Base-by-base conservation (phyloP, 2,888 invertebrate species). In the Oscheius sp. region DNA sequence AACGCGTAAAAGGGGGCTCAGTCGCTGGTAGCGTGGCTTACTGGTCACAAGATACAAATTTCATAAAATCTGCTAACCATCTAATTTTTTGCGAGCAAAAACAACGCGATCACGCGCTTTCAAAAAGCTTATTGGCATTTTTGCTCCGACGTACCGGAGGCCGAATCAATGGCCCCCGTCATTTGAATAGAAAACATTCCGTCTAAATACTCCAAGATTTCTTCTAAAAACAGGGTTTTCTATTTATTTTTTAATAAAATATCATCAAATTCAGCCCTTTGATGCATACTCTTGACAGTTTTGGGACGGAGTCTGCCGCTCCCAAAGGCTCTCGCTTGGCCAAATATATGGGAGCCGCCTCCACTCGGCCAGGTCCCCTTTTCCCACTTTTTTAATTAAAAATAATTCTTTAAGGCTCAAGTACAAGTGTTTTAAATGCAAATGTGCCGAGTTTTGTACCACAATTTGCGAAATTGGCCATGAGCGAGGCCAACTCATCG, bases 301-400 rank as follows among this genome's bases (percentile, higher is more conserved):
- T 74, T 59, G 76, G 72, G 6, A 69, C 69, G 66, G 80, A 80
- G 27, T 53, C 68, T 64, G 78, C 78, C 29, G 73, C 78, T 56
- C 72, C 72, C 16, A 66, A 64, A 27, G 72, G 72, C 23, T 72
- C 72, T 23, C 56, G 72, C 5, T n/a, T 72, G 45, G 72, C 72
- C 64, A 66, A 64, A 43, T 72, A 72, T 43, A 64, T 72, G 72
- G 64, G 64, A 18, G 72, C 72, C 16, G 55, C 64, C 5, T 35
- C 49, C 13, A 27, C 23, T 3, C 41, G 59, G 41, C 43, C 59
- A 35, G 41, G 59, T 41, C 1, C 5, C 23, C 18, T 35, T 9
- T 35, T 35, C 9, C 9, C 9, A 35, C 3, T 35, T 35, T 35
- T 35, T 35, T 6, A 6, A 35, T 35, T 35, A 6, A 35, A 6